Percentiles rank a stretch among this genome's conserved stretches.
These are phyloP conservation scores for Charaxes varanes DNA, from an alignment of 1,140 invertebrate species.

Conservation along the genomic window DNA sequence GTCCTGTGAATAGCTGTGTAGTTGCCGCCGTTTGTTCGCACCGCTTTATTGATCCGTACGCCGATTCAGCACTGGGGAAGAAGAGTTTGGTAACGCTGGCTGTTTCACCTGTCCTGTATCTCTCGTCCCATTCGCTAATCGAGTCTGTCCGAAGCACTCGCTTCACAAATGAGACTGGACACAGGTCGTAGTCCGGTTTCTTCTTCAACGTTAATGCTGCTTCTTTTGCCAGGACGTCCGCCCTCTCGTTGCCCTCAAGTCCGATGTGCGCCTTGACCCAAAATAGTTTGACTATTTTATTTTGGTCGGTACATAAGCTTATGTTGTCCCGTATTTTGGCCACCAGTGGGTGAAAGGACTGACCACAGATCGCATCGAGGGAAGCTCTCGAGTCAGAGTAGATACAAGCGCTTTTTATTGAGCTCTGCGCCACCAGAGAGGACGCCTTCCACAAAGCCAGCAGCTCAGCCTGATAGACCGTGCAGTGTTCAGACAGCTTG, in stretches of 20 bases:
- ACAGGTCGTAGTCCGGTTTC: conserved; percentile 9
- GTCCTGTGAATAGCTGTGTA: no score
- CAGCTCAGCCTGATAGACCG: no score
- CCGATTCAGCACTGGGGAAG: conserved; percentile 3
- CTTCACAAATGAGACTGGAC: conserved; percentile 12
- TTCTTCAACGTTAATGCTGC: conserved; percentile 9
- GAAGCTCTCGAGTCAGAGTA: no score
- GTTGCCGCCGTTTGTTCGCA: not conserved
- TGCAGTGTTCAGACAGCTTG: no score
- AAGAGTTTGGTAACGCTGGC: conserved; percentile 12
- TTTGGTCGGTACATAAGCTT: no score
- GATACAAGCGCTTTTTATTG: no score
- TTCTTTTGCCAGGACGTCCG: conserved; percentile 12
- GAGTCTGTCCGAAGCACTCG: not conserved
- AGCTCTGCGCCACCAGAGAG: no score
- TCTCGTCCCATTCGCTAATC: conserved; percentile 8
- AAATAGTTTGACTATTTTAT: no score
- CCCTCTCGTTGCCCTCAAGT: conserved; percentile 14
- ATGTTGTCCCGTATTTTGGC: no score
- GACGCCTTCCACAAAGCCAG: no score
- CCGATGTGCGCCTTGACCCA: conserved; percentile 13
- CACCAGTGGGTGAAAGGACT: no score
- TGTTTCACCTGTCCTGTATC: conserved; percentile 2
- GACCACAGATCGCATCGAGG: no score
- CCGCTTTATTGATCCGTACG: conserved; percentile 4